phyloP scores from a whole-genome alignment of 2,888 invertebrate genomes.

The Horisme vitalbata region DNA sequence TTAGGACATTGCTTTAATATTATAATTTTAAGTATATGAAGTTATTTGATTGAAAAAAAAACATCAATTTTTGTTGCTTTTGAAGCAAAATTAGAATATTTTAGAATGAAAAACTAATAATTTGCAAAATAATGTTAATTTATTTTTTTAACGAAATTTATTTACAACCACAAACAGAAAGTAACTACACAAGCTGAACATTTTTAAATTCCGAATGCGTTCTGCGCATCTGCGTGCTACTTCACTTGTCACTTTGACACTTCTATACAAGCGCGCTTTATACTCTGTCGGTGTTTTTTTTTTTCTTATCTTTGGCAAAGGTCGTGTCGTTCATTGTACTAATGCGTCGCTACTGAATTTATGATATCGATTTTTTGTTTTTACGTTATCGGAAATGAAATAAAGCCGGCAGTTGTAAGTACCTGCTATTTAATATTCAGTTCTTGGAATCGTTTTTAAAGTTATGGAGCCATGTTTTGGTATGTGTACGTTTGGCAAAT shows the following conservation, averaged over 20 bases:
- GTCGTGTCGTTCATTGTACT: conserved; percentile 25
- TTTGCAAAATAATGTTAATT: no score
- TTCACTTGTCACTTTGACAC: conserved; percentile 71
- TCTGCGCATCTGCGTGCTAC: conserved; percentile 59
- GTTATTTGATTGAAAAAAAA: no score
- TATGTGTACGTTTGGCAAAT: background rate
- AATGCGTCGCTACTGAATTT: conserved; percentile 35
- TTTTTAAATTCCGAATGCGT: conserved; percentile 56
- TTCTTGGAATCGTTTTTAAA: conserved; percentile 13
- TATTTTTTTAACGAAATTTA: no score
- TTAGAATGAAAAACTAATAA: no score
- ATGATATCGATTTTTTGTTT: conserved; percentile 29
- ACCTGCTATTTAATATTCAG: conserved; percentile 7
- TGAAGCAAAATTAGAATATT: no score
- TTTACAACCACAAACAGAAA: no score
- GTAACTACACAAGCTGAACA: conserved; percentile 11
- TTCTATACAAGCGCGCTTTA: conserved; percentile 60
- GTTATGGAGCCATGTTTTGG: conserved; percentile 2
- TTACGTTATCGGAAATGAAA: conserved; percentile 14
- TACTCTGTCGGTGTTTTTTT: conserved; percentile 39
- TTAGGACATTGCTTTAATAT: no score
- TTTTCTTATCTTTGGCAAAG: conserved; percentile 30
- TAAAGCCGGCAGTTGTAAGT: conserved; percentile 15
- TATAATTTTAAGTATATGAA: no score
- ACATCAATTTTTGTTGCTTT: no score